Percentiles rank a stretch among this genome's conserved stretches.
These are phyloP conservation scores for Phyllostomus hastatus DNA, from an alignment of 2,113 vertebrate species.

Conservation along the genomic window DNA sequence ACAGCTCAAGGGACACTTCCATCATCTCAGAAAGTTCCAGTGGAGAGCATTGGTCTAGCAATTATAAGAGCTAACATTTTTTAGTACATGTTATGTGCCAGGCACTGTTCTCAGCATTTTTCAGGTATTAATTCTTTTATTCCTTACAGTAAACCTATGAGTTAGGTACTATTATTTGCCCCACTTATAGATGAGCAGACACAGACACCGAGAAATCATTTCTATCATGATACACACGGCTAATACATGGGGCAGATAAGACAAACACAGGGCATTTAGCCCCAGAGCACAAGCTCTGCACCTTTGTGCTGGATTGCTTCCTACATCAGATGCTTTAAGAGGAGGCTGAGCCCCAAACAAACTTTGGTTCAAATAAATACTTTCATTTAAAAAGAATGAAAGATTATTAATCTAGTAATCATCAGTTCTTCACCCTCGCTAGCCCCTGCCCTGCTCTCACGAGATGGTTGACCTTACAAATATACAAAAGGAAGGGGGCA, in stretches of 20 bases:
- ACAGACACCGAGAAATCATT: neutral
- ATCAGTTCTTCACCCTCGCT: neutral
- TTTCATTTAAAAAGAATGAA: conserved; percentile 26
- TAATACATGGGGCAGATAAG: neutral
- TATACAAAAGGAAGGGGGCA: neutral
- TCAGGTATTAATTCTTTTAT: neutral
- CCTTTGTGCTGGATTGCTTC: neutral
- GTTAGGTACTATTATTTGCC: neutral
- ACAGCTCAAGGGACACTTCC: neutral
- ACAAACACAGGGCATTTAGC: neutral
- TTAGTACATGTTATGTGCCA: neutral
- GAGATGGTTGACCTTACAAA: neutral
- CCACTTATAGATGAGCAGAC: neutral
- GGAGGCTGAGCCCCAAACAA: neutral
- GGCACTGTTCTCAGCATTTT: neutral
- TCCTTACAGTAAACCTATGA: neutral
- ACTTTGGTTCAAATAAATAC: neutral
- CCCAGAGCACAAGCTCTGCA: neutral
- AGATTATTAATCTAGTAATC: neutral
- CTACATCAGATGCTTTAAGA: neutral
- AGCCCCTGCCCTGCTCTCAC: neutral
- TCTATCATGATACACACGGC: neutral
- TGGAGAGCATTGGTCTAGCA: neutral
- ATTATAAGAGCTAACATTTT: neutral
- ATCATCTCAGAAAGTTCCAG: neutral